Conservation (phyloP, 2,888 invertebrate species). For the Drosophila paracracens region DNA sequence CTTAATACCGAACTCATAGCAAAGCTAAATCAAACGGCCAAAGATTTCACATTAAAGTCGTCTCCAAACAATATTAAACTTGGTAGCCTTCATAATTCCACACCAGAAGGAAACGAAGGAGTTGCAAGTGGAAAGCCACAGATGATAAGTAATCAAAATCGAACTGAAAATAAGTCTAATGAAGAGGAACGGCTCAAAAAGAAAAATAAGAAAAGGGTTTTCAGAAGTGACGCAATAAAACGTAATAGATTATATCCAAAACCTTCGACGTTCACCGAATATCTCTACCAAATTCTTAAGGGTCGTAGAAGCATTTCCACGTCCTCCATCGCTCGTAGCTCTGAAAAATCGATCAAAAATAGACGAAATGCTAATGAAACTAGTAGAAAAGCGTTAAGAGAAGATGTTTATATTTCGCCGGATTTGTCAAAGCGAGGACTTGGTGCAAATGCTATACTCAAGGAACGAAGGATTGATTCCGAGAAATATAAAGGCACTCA, state of each 20-base stretch:
- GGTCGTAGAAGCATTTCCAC: conserved; percentile 29
- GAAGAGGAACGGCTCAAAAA: background rate
- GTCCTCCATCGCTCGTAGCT: background rate
- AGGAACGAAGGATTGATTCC: background rate
- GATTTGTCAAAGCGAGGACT: conserved; percentile 23
- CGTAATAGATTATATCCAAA: background rate
- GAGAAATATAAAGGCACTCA: background rate
- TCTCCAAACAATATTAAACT: background rate
- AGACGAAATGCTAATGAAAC: background rate
- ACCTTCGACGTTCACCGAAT: conserved; percentile 16
- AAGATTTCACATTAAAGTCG: background rate
- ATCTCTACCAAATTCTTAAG: conserved; percentile 24
- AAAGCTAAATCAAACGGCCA: background rate
- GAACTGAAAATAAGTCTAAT: background rate
- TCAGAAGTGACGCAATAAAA: background rate
- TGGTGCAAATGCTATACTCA: conserved; percentile 16
- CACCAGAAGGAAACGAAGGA: conserved; percentile 1
- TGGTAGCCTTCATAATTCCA: conserved; percentile 7
- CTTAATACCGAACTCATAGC: background rate
- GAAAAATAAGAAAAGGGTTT: accelerated
- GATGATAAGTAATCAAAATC: background rate
- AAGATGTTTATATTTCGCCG: conserved; percentile 39
- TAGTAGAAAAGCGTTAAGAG: background rate
- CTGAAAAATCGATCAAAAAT: background rate
- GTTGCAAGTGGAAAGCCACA: background rate